Percentiles rank a stretch among this genome's conserved stretches.
Conservation (phyloP, 2,113 vertebrate genomes). For the Amblyopsis rosae region DNA sequence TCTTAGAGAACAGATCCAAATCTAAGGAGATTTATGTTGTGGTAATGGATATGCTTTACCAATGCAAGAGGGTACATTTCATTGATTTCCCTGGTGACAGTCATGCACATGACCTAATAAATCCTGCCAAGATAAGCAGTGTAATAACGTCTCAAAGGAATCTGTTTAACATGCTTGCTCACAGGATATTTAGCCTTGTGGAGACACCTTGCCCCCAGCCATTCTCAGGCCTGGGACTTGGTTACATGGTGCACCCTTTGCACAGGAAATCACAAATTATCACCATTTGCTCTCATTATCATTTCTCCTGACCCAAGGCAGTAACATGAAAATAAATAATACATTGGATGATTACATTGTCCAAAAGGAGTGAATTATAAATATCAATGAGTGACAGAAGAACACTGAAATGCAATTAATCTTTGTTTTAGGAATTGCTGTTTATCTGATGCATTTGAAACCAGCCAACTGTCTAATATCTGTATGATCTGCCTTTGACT, state of each 20-base stretch:
- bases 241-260: constrained; percentile 34
- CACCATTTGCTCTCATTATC: constrained; percentile 14
- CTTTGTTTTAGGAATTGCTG: constrained; percentile 1
- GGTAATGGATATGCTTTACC: constrained; percentile 42
- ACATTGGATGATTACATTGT: constrained; percentile 29
- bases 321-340: constrained; percentile 12
- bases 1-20: constrained; percentile 5
- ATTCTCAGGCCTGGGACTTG: constrained; percentile 41
- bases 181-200: constrained; percentile 47
- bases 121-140: constrained; percentile 32
- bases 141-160: constrained; percentile 22
- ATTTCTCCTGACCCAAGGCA: constrained; percentile 36
- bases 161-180: constrained; percentile 26
- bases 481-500: not conserved
- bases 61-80: constrained; percentile 35
- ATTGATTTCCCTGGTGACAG: constrained; percentile 45
- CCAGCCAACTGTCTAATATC: not conserved
- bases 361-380: constrained; percentile 22
- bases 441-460: constrained; percentile 1
- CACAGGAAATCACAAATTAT: constrained; percentile 56
- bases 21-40: constrained; percentile 11
- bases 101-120: constrained; percentile 48
- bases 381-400: constrained; percentile 1
- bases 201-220: constrained; percentile 43
- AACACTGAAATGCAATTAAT: constrained; percentile 5